Percentiles rank a stretch among this genome's conserved stretches.
Evolutionary conservation across 2,888 invertebrate genomes (phyloP).

Genomic region (Heliconius hortense): DNA sequence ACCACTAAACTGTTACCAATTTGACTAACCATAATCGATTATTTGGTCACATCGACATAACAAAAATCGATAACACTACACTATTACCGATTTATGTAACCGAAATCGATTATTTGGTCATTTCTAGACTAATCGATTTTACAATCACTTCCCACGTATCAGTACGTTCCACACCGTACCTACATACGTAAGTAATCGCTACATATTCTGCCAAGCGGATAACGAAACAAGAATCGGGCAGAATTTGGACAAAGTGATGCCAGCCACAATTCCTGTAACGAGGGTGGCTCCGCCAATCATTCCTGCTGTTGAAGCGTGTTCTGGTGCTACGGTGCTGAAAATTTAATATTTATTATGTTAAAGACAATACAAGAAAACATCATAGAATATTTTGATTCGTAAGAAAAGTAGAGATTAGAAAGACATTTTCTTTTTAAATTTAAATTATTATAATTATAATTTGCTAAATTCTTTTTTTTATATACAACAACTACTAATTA

Average conservation of each 20-base stretch:
- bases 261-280: slow-evolving; percentile 92
- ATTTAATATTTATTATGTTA: slow-evolving; percentile 43
- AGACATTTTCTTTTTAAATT: too few relatives aligned
- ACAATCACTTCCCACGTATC: slow-evolving; percentile 46
- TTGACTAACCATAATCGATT: neutral
- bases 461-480: too few relatives aligned
- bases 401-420: too few relatives aligned
- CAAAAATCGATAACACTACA: slow-evolving; percentile 14
- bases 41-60: neutral
- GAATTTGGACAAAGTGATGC: slow-evolving; percentile 88
- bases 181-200: slow-evolving; percentile 58
- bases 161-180: slow-evolving; percentile 57
- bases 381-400: too few relatives aligned
- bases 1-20: slow-evolving; percentile 19
- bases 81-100: neutral
- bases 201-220: slow-evolving; percentile 54
- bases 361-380: too few relatives aligned
- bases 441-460: too few relatives aligned
- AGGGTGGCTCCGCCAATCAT: slow-evolving; percentile 98
- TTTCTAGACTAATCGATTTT: neutral
- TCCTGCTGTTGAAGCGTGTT: slow-evolving; percentile 92
- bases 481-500: too few relatives aligned
- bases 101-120: neutral
- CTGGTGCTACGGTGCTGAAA: slow-evolving; percentile 89
- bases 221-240: slow-evolving; percentile 83